Conservation (phyloP, 2,888 invertebrate species). For the Leuctra nigra region DNA sequence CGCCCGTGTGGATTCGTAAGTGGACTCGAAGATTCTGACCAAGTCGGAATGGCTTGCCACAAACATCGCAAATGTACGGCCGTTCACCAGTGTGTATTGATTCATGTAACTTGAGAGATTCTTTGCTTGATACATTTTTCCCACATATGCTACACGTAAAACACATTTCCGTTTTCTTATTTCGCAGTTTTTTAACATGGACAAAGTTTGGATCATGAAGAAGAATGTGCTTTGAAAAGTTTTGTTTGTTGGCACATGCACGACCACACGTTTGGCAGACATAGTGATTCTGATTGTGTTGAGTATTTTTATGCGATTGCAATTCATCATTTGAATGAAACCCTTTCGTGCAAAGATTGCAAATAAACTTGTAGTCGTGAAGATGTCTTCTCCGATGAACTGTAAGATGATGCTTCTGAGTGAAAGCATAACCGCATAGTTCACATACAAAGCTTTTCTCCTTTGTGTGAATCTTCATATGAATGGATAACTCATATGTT, state of each 20-base stretch:
- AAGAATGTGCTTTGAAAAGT: conserved; percentile 19
- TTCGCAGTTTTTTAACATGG: conserved; percentile 16
- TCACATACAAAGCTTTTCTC: conserved; percentile 34
- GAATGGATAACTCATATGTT: conserved; percentile 29
- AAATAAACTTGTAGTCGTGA: conserved; percentile 34
- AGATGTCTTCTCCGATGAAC: conserved; percentile 34
- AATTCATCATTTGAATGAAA: conserved; percentile 35
- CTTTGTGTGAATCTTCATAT: conserved; percentile 36
- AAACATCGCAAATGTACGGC: conserved; percentile 25
- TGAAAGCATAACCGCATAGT: conserved; percentile 34
- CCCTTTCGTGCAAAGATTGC: conserved; percentile 34
- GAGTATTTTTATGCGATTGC: conserved; percentile 35
- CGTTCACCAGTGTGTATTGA: conserved; percentile 17
- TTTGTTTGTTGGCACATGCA: conserved; percentile 17
- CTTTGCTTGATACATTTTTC: conserved; percentile 35
- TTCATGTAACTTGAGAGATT: conserved; percentile 15
- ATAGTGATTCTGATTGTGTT: conserved; percentile 29
- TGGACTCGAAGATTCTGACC: conserved; percentile 26
- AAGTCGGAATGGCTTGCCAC: conserved; percentile 35
- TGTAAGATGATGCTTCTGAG: conserved; percentile 36
- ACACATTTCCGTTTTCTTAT: too few relatives aligned
- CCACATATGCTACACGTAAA: conserved; percentile 37
- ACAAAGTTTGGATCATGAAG: conserved; percentile 19
- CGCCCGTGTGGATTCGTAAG: conserved; percentile 18
- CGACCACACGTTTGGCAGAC: conserved; percentile 22